Base-by-base conservation (phyloP, 2,797 vertebrate genomes). In the Sibirionetta formosa region DNA sequence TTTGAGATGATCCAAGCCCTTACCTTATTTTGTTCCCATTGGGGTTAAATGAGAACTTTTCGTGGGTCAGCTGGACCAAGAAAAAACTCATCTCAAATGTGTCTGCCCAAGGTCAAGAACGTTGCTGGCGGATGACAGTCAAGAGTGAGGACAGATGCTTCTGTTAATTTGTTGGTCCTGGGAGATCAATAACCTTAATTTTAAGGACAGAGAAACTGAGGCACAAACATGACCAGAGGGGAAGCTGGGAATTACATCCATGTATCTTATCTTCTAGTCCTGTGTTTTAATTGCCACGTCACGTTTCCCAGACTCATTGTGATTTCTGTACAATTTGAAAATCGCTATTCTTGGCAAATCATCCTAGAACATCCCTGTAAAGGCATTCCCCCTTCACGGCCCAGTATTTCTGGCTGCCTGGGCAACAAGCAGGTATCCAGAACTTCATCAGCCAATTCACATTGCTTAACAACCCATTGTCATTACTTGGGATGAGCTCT, bases 381-480 rank as follows among this genome's bases (percentile, higher is more conserved):
- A 71, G 27, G 9, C 36, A 50, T 22, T 22, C 7, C 17, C 24
- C 31, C 13, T 56, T 56, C 56, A 31, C 13, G 57, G 19, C 51
- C 23, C 35, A 0, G 0, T 75, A 26, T 83, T 83, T 89, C 76
- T 33, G 46, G 26, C 35, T 63, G 54, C 65, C 9, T 0, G 42
- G 48, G 26, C 44, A 86, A 38, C 56, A 56, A 50, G 12, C 48
- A 82, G 8, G 7, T 64, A 58, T 46, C 61, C 22, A 77, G 82
- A 85, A 71, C 0, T 2, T 73, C 42, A 79, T 56, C 60, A 70
- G 46, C 61, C 69, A 81, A 42, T 42, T 84, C 33, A 57, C 17
- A 7, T 23, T 61, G 64, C 90, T 94, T 80, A 93, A 90, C 61
- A 92, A 18, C 36, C 57, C 51, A 3, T 26, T 65, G 33, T 58